A percentile compares a stretch with the other conserved stretches of the same genome.
These are phyloP conservation scores for Dermolepida albohirtum DNA, from an alignment of 2,888 invertebrate genomes.

Conservation along the genomic window DNA sequence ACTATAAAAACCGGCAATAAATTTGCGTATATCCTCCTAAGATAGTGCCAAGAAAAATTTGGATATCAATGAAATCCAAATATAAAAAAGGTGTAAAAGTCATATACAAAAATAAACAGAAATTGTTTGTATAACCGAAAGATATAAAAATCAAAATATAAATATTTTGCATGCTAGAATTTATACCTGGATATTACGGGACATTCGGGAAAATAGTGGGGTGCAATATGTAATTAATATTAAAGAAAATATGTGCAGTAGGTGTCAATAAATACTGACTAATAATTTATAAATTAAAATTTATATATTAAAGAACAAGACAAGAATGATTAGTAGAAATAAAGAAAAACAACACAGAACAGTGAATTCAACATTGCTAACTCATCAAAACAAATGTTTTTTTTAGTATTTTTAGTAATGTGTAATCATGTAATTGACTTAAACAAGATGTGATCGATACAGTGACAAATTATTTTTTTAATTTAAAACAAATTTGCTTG, in stretches of 20 bases:
- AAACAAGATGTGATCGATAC: constrained; percentile 22
- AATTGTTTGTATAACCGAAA: neutral
- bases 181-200: too few species aligned
- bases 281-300: too few species aligned
- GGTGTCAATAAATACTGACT: too few species aligned
- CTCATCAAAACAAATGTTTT: constrained; percentile 26
- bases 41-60: constrained; percentile 21
- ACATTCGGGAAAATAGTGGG: too few species aligned
- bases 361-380: constrained; percentile 36
- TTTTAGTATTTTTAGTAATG: constrained; percentile 30
- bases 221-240: too few species aligned
- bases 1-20: constrained; percentile 29
- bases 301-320: constrained; percentile 13
- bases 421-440: neutral
- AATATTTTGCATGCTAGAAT: too few species aligned
- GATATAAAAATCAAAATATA: too few species aligned
- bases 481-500: too few species aligned
- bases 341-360: constrained; percentile 24
- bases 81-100: constrained; percentile 10
- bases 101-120: too few species aligned
- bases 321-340: constrained; percentile 23
- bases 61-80: constrained; percentile 27
- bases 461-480: too few species aligned
- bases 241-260: too few species aligned
- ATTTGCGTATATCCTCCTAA: constrained; percentile 12